These are phyloP conservation scores for Noctua janthe DNA, from an alignment of 2,888 invertebrate genomes.

Conservation along the genomic window DNA sequence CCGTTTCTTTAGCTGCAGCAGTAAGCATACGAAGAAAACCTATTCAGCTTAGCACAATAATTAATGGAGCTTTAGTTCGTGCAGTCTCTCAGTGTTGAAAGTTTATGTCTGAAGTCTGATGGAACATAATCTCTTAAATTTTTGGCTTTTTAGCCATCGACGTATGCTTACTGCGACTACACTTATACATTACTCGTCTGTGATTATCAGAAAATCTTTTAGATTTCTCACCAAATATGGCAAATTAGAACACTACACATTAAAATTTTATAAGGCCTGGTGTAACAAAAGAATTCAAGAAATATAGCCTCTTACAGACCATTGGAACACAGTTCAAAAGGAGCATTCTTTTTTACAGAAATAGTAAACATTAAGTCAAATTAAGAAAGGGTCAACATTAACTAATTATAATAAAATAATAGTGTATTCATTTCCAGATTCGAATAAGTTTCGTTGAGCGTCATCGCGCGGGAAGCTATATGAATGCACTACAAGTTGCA, in stretches of 20 bases:
- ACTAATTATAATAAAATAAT: conserved; percentile 23
- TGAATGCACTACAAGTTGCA: conserved; percentile 17
- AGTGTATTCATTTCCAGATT: conserved; percentile 1
- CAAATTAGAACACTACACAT: conserved; percentile 40
- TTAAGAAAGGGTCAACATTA: conserved; percentile 22
- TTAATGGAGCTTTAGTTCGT: background rate
- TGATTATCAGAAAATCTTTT: conserved; percentile 26
- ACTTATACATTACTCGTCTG: conserved; percentile 14
- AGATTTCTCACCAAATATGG: conserved; percentile 54
- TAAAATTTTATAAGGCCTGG: conserved; percentile 25
- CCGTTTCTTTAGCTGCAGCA: conserved; percentile 19
- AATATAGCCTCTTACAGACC: background rate
- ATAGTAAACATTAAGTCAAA: conserved; percentile 9
- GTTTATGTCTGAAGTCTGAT: background rate
- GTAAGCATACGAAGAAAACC: background rate
- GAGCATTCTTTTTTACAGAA: conserved; percentile 27
- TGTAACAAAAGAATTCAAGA: conserved; percentile 19
- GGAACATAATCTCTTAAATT: background rate
- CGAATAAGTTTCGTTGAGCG: conserved; percentile 18
- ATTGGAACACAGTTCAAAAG: background rate
- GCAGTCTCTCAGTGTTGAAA: background rate
- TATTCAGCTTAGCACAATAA: no score
- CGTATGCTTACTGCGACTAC: conserved; percentile 20
- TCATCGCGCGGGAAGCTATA: conserved; percentile 41
- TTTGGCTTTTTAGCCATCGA: background rate